These are phyloP conservation scores for Micropoecilia bifurca DNA, from an alignment of 2,797 vertebrate species.

Conservation along the genomic window DNA sequence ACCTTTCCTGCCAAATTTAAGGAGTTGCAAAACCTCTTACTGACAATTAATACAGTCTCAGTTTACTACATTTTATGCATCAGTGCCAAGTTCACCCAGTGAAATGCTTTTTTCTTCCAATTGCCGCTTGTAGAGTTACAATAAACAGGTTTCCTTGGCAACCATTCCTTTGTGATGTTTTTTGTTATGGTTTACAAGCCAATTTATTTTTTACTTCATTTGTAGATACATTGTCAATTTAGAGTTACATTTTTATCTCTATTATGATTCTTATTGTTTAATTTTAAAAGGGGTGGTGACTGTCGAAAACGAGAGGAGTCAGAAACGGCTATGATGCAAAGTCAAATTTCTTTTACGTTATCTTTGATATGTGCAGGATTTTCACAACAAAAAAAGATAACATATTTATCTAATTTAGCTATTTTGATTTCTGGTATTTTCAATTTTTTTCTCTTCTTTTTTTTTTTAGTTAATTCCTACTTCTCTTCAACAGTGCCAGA, in stretches of 20 bases:
- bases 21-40: neutral
- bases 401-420: no score
- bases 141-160: neutral
- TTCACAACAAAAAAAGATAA: no score
- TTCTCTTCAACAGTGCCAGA: conserved; percentile 5
- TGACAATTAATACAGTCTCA: neutral
- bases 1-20: neutral
- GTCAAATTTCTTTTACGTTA: no score
- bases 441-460: neutral
- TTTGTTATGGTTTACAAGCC: neutral
- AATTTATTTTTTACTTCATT: neutral
- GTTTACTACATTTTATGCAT: no score
- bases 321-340: no score
- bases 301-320: no score
- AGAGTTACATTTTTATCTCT: neutral
- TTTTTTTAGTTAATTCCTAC: conserved; percentile 15
- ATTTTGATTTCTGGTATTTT: neutral
- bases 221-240: neutral
- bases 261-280: neutral
- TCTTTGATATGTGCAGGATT: no score
- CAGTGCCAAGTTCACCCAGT: neutral
- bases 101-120: neutral
- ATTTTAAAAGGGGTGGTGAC: neutral
- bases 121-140: neutral
- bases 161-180: neutral